phyloP scores from a whole-genome alignment of 2,113 vertebrate species.

The Hucho hucho region DNA sequence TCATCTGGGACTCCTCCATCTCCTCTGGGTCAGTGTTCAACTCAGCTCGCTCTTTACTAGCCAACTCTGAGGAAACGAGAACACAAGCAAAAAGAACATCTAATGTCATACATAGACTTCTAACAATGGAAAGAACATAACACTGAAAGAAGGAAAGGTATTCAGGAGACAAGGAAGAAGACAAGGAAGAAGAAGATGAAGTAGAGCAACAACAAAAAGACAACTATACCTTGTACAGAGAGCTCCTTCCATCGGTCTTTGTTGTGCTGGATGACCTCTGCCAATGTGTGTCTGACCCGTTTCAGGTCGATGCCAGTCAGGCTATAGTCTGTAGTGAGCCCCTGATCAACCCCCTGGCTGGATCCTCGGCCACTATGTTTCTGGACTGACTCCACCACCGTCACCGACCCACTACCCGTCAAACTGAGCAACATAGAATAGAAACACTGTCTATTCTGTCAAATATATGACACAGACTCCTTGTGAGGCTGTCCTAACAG shows the following conservation, averaged over 20 bases:
- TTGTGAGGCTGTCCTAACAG: not conserved
- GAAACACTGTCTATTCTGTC: not conserved
- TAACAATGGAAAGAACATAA: not conserved
- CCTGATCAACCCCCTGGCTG: conserved; percentile 66
- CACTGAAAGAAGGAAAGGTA: not conserved
- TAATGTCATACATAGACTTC: not conserved
- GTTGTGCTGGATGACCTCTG: conserved; percentile 88
- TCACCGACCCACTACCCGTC: conserved; percentile 69
- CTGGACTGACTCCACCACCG: conserved; percentile 76
- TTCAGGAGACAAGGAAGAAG: not conserved
- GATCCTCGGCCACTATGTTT: conserved; percentile 75
- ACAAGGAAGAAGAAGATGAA: too few relatives aligned
- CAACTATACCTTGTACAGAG: conserved; percentile 80
- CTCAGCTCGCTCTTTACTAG: conserved; percentile 50
- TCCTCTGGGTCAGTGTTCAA: conserved; percentile 24
- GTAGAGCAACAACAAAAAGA: too few relatives aligned
- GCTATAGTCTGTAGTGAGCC: conserved; percentile 78
- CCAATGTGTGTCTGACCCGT: conserved; percentile 81
- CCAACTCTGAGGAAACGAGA: conserved; percentile 50
- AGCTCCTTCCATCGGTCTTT: conserved; percentile 95
- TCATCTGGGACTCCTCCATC: conserved; percentile 10
- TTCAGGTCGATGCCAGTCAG: conserved; percentile 83
- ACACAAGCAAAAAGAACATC: conserved; percentile 1
- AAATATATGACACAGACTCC: not conserved
- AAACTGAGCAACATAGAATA: conserved; percentile 51